Conservation (phyloP, 2,113 vertebrate genomes). For the Tragelaphus scriptus region DNA sequence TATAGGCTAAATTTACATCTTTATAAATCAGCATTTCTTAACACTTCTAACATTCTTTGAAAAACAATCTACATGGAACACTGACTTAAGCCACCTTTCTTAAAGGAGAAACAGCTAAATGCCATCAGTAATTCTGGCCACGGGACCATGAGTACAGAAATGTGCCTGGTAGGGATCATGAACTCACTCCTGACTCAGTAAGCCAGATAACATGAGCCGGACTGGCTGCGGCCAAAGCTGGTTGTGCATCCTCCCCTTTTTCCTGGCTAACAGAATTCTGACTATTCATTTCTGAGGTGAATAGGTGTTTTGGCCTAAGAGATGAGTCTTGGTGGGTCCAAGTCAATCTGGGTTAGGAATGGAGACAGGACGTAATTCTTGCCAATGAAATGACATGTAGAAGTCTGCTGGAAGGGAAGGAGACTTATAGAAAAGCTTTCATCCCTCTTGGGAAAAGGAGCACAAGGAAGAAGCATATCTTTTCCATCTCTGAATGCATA, state of each 20-base stretch:
- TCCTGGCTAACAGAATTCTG: background rate
- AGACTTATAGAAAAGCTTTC: background rate
- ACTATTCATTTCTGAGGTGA: background rate
- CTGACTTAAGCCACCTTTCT: background rate
- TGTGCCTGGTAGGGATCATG: background rate
- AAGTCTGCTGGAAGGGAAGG: background rate
- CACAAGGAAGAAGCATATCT: background rate
- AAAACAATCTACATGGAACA: background rate
- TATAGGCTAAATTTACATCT: slow-evolving; percentile 8
- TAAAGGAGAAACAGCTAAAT: background rate
- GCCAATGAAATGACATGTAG: background rate
- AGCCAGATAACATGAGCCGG: background rate
- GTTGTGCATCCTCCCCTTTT: background rate
- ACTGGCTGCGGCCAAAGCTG: background rate
- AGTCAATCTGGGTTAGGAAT: background rate
- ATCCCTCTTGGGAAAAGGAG: background rate
- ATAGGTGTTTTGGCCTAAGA: background rate
- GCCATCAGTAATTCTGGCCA: background rate
- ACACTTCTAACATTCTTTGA: background rate
- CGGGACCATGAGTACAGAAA: background rate
- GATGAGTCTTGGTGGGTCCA: background rate
- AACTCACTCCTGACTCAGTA: background rate
- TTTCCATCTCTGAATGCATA: background rate
- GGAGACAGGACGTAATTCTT: background rate
- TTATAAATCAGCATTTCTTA: background rate